Conservation (phyloP, 2,113 vertebrate species). For the Silurus meridionalis region DNA sequence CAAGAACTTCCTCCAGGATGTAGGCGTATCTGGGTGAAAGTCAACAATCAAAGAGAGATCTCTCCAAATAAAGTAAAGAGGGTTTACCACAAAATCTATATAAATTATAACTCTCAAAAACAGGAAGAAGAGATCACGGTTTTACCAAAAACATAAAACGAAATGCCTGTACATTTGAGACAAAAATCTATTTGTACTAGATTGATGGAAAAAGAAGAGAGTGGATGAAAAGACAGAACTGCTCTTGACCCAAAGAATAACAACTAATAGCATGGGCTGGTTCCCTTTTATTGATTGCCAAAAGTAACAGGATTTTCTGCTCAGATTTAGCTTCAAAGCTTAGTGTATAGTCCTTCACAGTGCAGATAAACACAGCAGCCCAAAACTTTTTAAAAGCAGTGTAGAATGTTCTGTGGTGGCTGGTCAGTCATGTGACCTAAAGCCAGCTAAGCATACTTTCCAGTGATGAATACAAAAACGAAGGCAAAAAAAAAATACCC, state of each 20-base stretch:
- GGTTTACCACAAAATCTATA: not conserved
- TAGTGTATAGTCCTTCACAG: not conserved
- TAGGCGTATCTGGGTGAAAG: not conserved
- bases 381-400: not conserved
- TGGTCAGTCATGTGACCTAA: too few relatives aligned
- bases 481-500: too few relatives aligned
- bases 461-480: too few relatives aligned
- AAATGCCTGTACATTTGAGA: not conserved
- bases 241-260: not conserved
- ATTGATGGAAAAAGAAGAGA: not conserved
- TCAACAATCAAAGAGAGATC: not conserved
- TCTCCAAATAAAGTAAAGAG: not conserved
- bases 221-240: not conserved
- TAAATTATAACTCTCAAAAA: not conserved
- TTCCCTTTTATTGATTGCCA: not conserved
- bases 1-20: not conserved
- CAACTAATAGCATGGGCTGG: not conserved
- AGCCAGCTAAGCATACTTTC: too few relatives aligned
- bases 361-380: not conserved
- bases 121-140: not conserved
- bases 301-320: not conserved
- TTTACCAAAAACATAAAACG: not conserved
- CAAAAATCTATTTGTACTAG: not conserved
- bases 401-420: not conserved
- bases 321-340: not conserved